phyloP scores from a whole-genome alignment of 2,797 vertebrate species.

The Menidia menidia region DNA sequence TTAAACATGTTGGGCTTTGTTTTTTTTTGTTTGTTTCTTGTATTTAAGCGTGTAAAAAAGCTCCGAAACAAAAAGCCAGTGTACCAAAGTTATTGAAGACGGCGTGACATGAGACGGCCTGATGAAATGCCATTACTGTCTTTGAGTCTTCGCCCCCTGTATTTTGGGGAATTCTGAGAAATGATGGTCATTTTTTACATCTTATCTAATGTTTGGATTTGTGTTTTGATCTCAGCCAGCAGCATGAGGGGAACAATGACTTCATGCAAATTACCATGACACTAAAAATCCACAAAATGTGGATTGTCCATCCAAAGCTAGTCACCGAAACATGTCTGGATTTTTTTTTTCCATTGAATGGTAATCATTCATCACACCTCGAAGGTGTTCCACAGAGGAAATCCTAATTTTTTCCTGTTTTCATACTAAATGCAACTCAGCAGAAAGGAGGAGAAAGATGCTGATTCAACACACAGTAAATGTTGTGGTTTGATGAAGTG shows the following conservation, averaged over 20 bases:
- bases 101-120: not conserved
- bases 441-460: not conserved
- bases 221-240: conserved; percentile 16
- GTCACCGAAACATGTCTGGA: not conserved
- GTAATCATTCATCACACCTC: conserved; percentile 37
- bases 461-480: conserved; percentile 27
- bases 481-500: conserved; percentile 8
- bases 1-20: not conserved
- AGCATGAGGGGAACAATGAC: not conserved
- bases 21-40: not conserved
- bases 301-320: not conserved
- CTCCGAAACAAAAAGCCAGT: not conserved
- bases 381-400: conserved; percentile 18
- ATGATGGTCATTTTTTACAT: not conserved
- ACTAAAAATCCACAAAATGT: not conserved
- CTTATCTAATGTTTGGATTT: not conserved
- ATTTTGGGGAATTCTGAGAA: not conserved
- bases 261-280: not conserved
- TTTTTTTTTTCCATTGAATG: not conserved
- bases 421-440: not conserved
- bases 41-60: not conserved
- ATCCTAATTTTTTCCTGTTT: not conserved
- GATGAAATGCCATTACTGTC: too few relatives aligned
- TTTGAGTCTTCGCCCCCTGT: not conserved
- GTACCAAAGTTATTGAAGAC: not conserved